These are phyloP conservation scores for Rhynchotus rufescens DNA, from an alignment of 2,797 vertebrate species.

Conservation along the genomic window DNA sequence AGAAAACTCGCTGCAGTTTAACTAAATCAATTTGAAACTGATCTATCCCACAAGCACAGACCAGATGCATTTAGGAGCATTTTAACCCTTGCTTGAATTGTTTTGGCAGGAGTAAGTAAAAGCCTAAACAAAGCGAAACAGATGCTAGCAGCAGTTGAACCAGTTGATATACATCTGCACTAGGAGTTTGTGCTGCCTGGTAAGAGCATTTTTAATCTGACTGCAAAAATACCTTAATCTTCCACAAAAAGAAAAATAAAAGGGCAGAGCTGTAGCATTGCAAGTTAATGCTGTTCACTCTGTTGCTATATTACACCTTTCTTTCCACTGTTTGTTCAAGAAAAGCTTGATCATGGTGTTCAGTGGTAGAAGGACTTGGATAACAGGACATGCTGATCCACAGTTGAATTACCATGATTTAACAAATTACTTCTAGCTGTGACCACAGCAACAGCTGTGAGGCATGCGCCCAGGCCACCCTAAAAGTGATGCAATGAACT, in stretches of 20 bases:
- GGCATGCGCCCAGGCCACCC: neutral
- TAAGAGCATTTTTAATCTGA: neutral
- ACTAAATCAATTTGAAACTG: constrained; percentile 7
- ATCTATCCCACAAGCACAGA: neutral
- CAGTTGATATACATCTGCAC: neutral
- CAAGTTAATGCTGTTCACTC: neutral
- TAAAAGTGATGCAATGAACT: neutral
- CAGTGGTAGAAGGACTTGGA: neutral
- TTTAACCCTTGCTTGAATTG: neutral
- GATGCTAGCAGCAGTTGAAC: neutral
- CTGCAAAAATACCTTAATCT: neutral
- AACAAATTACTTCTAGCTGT: neutral
- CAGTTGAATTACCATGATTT: neutral
- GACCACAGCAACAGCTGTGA: neutral
- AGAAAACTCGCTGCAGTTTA: neutral
- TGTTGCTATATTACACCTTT: neutral
- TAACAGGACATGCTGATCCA: neutral
- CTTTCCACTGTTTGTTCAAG: rapidly evolving
- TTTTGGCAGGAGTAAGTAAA: neutral
- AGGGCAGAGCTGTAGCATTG: neutral
- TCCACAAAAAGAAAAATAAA: neutral
- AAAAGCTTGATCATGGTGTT: neutral
- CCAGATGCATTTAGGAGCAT: neutral
- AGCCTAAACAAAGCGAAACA: neutral
- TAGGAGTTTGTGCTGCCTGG: neutral